A percentile compares a stretch with the other conserved stretches of the same genome.
Conservation (phyloP, 2,888 invertebrate genomes). For the Tachina grossa region DNA sequence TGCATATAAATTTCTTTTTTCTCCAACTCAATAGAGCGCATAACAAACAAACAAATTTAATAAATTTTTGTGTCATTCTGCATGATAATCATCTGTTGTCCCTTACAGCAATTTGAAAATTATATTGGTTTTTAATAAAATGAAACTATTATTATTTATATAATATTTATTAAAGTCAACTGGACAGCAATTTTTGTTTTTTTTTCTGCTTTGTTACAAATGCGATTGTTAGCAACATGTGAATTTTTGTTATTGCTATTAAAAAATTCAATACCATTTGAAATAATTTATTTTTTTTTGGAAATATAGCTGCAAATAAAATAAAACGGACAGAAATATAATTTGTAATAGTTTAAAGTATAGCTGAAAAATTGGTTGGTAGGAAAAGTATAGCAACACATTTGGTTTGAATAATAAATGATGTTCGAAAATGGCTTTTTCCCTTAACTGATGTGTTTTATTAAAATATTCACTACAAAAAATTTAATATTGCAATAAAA, state of each 20-base stretch:
- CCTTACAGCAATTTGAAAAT: background rate
- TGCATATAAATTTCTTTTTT: background rate
- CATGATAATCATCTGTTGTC: background rate
- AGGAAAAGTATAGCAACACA: too few relatives aligned
- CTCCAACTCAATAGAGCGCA: conserved; percentile 10
- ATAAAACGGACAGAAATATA: background rate
- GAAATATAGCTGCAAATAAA: background rate
- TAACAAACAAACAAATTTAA: background rate
- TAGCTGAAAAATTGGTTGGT: too few relatives aligned
- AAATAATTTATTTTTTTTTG: background rate
- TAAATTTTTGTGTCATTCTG: background rate
- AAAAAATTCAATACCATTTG: background rate
- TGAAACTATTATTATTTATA: conserved; percentile 10
- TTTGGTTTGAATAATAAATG: too few relatives aligned
- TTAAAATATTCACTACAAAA: conserved; percentile 6
- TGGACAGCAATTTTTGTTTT: background rate
- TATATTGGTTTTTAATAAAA: conserved; percentile 9
- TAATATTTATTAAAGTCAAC: conserved; percentile 26
- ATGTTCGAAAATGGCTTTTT: background rate
- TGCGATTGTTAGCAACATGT: background rate
- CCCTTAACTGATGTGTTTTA: background rate
- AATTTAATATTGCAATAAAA: conserved; percentile 8
- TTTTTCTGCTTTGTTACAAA: background rate
- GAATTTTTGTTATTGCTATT: background rate
- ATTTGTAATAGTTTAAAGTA: background rate